Percentiles rank a stretch among this genome's conserved stretches.
Conservation (phyloP, 2,888 invertebrate species). For the Tetragnatha montana region DNA sequence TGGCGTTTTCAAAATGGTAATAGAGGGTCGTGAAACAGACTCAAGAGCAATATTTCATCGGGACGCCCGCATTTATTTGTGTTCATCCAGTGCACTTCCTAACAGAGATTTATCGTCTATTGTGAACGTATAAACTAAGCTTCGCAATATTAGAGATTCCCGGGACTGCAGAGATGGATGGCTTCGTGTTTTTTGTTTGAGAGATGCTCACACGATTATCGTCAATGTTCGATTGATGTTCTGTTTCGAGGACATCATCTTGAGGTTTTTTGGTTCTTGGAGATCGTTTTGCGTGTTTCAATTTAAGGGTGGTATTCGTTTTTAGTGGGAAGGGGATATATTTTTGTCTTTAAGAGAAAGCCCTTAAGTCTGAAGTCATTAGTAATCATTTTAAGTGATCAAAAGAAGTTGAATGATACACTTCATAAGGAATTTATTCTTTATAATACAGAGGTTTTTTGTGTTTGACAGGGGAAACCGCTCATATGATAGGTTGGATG, state of each 20-base stretch:
- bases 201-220: conserved; percentile 41
- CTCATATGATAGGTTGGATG: too few species aligned
- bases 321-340: too few species aligned
- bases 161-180: conserved; percentile 8
- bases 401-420: too few species aligned
- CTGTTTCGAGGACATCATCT: neutral
- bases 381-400: too few species aligned
- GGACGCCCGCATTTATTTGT: conserved; percentile 7
- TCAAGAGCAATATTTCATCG: conserved; percentile 13
- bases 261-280: neutral
- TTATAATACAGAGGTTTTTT: too few species aligned
- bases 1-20: neutral
- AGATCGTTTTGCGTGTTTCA: too few species aligned
- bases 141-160: conserved; percentile 30
- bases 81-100: conserved; percentile 8
- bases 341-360: too few species aligned
- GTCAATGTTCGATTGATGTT: neutral
- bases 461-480: too few species aligned
- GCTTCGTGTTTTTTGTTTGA: conserved; percentile 26
- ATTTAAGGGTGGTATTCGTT: too few species aligned
- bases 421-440: too few species aligned
- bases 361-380: too few species aligned
- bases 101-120: conserved; percentile 42
- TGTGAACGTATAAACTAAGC: conserved; percentile 53
- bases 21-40: neutral